These are phyloP conservation scores for Hypanus sabinus DNA, from an alignment of 2,113 vertebrate species.

Conservation along the genomic window DNA sequence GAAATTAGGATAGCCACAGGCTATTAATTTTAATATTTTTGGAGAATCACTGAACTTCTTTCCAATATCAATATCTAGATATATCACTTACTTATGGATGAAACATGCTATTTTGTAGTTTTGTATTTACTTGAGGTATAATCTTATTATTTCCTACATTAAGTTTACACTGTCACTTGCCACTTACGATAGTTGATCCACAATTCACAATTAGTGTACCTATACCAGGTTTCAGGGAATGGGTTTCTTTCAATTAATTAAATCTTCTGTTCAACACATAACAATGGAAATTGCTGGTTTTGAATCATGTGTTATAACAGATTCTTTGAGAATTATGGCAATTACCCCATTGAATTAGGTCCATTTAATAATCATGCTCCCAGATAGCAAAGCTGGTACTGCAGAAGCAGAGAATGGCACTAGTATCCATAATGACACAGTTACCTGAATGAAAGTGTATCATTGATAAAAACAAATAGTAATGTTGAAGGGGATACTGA, in stretches of 20 bases:
- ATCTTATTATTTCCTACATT: neutral
- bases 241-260: neutral
- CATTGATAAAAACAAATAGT: neutral
- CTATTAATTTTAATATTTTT: neutral
- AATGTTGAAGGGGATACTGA: neutral
- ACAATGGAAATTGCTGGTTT: neutral
- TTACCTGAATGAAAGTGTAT: neutral
- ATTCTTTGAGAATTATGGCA: neutral
- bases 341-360: neutral
- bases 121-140: neutral
- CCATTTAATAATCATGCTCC: neutral
- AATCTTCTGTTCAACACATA: neutral
- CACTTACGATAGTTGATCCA: neutral
- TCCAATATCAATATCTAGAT: neutral
- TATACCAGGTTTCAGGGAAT: neutral
- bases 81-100: neutral
- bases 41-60: too few species aligned
- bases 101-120: too few species aligned
- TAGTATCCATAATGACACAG: neutral
- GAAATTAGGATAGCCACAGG: neutral
- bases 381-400: neutral
- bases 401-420: neutral
- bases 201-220: neutral
- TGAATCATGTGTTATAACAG: neutral
- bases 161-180: neutral